Percentiles rank a stretch among this genome's conserved stretches.
These are phyloP conservation scores for Nasonia giraulti DNA, from an alignment of 1,140 invertebrate genomes.

Conservation along the genomic window DNA sequence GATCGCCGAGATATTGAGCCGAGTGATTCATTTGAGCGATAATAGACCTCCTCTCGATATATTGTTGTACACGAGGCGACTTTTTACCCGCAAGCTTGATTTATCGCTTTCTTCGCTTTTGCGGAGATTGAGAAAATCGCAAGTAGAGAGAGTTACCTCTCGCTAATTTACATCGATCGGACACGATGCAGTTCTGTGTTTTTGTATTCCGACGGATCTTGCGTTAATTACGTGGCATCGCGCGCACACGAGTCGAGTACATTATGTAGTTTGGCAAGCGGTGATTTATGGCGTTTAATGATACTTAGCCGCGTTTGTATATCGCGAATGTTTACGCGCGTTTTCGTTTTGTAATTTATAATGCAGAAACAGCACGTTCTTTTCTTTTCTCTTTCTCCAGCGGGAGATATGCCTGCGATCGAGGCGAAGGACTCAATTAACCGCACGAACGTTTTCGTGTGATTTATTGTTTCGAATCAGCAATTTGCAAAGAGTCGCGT, in stretches of 20 bases:
- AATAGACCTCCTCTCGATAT: slow-evolving; percentile 1
- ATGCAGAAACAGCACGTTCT: not conserved
- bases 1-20: slow-evolving; percentile 14
- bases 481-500: slow-evolving; percentile 16
- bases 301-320: not conserved
- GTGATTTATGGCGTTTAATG: not conserved
- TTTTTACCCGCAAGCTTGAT: not conserved
- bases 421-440: slow-evolving; percentile 26
- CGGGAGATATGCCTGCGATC: not conserved
- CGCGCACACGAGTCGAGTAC: no score
- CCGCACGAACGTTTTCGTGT: not conserved
- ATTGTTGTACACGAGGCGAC: not conserved
- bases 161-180: slow-evolving; percentile 31
- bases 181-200: not conserved
- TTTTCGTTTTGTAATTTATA: not conserved
- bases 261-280: not conserved
- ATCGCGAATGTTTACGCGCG: not conserved
- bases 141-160: not conserved
- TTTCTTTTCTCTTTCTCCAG: not conserved
- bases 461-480: slow-evolving; percentile 27
- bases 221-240: not conserved
- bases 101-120: not conserved
- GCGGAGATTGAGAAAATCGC: not conserved
- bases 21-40: slow-evolving; percentile 34
- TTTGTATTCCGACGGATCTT: not conserved